Conservation (phyloP, 1,140 invertebrate species). For the Pectinophora gossypiella region DNA sequence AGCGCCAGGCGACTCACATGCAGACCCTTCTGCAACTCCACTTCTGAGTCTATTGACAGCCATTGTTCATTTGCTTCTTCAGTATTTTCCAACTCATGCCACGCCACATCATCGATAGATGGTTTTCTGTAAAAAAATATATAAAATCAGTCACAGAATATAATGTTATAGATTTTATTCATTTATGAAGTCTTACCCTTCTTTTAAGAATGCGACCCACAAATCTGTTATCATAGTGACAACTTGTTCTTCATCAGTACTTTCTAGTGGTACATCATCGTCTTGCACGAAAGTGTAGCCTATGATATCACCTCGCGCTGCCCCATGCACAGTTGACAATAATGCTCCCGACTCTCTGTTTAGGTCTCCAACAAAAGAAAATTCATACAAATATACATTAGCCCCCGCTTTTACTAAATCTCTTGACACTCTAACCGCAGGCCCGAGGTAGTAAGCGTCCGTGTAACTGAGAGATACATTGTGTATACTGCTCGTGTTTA, state of each 20-base stretch:
- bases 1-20: constrained; percentile 34
- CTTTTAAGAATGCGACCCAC: constrained; percentile 42
- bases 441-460: constrained; percentile 40
- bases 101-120: constrained; percentile 19
- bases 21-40: constrained; percentile 21
- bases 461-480: constrained; percentile 38
- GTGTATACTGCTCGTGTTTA: constrained; percentile 22
- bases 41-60: constrained; percentile 30
- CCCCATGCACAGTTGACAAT: constrained; percentile 16
- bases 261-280: constrained; percentile 2
- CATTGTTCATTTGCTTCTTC: constrained; percentile 26
- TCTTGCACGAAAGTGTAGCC: constrained; percentile 37
- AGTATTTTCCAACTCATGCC: constrained; percentile 23
- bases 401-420: constrained; percentile 28
- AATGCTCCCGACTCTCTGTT: constrained; percentile 22
- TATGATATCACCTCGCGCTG: constrained; percentile 32
- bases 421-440: constrained; percentile 34
- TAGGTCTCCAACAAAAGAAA: constrained; percentile 32
- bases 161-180: background rate
- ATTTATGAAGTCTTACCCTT: constrained; percentile 46
- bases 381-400: constrained; percentile 51
- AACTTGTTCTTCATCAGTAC: constrained; percentile 10
- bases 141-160: background rate
- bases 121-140: constrained; percentile 32
- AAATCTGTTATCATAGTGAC: constrained; percentile 27